A percentile compares a stretch with the other conserved stretches of the same genome.
Evolutionary conservation across 2,113 vertebrate species (phyloP).

Genomic region (Oceanodroma tethys): DNA sequence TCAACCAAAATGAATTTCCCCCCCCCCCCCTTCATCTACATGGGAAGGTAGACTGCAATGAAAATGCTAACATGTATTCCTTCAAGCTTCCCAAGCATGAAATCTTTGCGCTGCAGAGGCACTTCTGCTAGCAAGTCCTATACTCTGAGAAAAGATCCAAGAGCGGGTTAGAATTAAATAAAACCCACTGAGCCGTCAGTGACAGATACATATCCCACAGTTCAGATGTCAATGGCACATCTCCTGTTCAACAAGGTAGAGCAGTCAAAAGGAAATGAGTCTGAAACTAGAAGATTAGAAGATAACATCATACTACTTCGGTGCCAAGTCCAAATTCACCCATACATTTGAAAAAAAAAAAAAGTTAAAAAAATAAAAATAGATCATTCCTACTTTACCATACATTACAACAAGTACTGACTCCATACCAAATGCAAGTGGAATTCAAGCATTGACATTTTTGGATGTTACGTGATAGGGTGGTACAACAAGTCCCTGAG

Average conservation of each 20-base stretch:
- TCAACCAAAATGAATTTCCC: too few relatives aligned
- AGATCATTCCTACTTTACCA: not conserved
- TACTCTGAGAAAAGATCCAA: not conserved
- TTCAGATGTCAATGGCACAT: not conserved
- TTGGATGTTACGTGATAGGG: not conserved
- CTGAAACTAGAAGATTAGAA: not conserved
- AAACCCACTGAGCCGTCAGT: not conserved
- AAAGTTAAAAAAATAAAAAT: not conserved
- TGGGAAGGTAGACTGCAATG: too few relatives aligned
- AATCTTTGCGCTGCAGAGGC: not conserved
- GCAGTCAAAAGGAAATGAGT: not conserved
- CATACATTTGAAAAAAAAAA: not conserved
- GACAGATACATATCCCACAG: not conserved
- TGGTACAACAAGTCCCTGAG: not conserved
- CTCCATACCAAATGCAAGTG: not conserved
- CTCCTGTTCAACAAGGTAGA: not conserved
- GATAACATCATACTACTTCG: not conserved
- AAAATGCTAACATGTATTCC: fast-evolving
- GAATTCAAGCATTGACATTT: not conserved
- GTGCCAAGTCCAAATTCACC: not conserved
- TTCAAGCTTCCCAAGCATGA: not conserved
- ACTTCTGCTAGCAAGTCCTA: not conserved
- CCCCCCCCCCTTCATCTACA: too few relatives aligned
- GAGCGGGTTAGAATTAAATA: not conserved
- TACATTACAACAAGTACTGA: not conserved